Conservation (phyloP, 2,113 vertebrate genomes). For the Cebidichthys violaceus region DNA sequence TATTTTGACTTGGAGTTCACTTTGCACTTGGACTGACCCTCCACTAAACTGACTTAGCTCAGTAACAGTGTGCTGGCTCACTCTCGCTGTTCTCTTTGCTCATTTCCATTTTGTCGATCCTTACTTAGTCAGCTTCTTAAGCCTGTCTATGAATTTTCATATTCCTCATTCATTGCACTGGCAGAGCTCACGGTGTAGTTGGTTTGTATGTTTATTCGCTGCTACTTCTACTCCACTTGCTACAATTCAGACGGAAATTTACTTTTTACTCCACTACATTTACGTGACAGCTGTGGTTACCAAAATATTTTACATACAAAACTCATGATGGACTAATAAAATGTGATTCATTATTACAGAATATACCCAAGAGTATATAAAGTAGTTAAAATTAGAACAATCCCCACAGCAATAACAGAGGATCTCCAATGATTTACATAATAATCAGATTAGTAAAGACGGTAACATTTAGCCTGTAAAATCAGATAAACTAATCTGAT, state of each 20-base stretch:
- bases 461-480: constrained; percentile 5
- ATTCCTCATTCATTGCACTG: constrained; percentile 40
- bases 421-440: neutral
- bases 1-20: constrained; percentile 82
- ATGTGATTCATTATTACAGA: neutral
- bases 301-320: neutral
- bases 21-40: constrained; percentile 81
- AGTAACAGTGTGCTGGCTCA: constrained; percentile 70
- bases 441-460: neutral
- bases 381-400: neutral
- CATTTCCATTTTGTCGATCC: constrained; percentile 53
- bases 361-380: neutral
- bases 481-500: neutral
- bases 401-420: neutral
- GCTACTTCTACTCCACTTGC: neutral
- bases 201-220: constrained; percentile 1
- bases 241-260: neutral
- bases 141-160: constrained; percentile 46
- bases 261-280: neutral
- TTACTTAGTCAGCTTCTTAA: constrained; percentile 70
- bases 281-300: neutral
- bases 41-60: constrained; percentile 67
- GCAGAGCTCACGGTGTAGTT: constrained; percentile 20
- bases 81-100: constrained; percentile 32
- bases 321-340: neutral